Conservation (phyloP, 2,113 vertebrate genomes). For the Tupaia chinensis region DNA sequence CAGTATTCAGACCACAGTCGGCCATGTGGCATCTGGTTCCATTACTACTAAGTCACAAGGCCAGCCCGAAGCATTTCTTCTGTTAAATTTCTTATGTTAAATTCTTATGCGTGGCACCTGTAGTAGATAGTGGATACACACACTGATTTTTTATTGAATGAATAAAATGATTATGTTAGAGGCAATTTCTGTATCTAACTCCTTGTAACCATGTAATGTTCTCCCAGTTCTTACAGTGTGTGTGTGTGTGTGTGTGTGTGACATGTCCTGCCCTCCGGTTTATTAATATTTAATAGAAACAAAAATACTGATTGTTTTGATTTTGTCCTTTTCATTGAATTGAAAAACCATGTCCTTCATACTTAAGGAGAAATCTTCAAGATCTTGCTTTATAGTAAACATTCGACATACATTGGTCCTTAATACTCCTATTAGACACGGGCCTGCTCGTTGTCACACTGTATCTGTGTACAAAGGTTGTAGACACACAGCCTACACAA, state of each 20-base stretch:
- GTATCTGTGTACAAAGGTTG: not conserved
- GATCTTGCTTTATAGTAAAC: constrained; percentile 30
- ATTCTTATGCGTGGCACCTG: not conserved
- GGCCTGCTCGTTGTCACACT: not conserved
- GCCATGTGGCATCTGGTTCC: too few relatives aligned
- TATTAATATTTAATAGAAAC: not conserved
- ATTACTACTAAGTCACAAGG: too few relatives aligned
- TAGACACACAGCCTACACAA: not conserved
- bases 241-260: not conserved
- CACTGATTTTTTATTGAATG: not conserved
- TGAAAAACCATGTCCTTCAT: constrained; percentile 4
- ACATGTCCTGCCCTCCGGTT: not conserved
- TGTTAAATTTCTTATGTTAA: too few relatives aligned
- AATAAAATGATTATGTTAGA: not conserved
- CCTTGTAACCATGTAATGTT: not conserved
- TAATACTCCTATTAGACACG: not conserved
- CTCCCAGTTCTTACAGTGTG: not conserved
- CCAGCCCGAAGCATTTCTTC: too few relatives aligned
- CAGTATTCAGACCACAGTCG: too few relatives aligned
- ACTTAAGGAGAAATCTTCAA: not conserved
- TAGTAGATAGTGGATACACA: too few relatives aligned
- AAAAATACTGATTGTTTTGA: not conserved
- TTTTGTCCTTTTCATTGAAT: not conserved
- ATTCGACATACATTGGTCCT: not conserved
- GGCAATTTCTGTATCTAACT: not conserved